A percentile compares a stretch with the other conserved stretches of the same genome.
These are phyloP conservation scores for Malurus alboscapulatus DNA, from an alignment of 2,113 vertebrate species.

Conservation along the genomic window DNA sequence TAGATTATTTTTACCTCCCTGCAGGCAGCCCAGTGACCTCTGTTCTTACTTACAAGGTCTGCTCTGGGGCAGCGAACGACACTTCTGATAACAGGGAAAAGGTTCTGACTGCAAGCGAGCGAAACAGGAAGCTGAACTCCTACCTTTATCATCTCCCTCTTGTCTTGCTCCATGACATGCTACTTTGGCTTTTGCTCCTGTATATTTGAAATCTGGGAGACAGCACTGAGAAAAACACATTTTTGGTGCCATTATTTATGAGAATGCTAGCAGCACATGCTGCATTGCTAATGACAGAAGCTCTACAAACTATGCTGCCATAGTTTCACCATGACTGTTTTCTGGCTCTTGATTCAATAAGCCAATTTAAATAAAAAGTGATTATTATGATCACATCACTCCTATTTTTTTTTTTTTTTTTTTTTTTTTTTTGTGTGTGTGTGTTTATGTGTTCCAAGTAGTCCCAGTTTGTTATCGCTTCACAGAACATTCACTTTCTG, in stretches of 20 bases:
- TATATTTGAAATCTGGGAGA: neutral
- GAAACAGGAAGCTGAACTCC: neutral
- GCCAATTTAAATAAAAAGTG: neutral
- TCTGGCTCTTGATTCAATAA: neutral
- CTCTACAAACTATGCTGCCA: neutral
- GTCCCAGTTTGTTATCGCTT: neutral
- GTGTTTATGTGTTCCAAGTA: neutral
- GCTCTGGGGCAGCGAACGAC: neutral
- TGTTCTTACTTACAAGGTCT: constrained; percentile 1
- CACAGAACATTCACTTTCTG: neutral
- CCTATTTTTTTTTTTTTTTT: neutral
- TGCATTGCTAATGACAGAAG: neutral
- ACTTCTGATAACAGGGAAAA: constrained; percentile 14
- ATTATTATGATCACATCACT: neutral
- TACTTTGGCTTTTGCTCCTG: constrained; percentile 2
- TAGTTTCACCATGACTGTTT: neutral
- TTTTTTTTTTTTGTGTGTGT: neutral
- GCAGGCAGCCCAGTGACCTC: neutral
- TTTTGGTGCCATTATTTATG: neutral
- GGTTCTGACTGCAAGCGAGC: neutral
- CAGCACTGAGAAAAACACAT: neutral
- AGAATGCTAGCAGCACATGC: neutral
- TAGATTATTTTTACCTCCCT: neutral
- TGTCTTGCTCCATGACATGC: neutral
- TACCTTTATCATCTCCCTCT: constrained; percentile 30